phyloP scores from a whole-genome alignment of 2,888 invertebrate species.

The Nephrotoma appendiculata region DNA sequence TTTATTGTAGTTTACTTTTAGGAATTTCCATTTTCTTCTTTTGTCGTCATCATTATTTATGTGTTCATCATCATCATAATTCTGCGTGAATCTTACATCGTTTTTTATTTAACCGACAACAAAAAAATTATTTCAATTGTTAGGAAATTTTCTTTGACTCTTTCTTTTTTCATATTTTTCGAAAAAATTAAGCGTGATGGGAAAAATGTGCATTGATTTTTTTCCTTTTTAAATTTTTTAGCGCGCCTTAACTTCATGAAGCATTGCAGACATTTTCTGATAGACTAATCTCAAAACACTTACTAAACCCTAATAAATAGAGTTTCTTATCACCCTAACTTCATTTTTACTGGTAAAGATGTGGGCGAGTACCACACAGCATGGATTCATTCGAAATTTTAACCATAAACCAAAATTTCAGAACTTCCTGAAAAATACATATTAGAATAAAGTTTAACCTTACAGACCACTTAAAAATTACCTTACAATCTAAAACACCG shows the following conservation, averaged over 20 bases:
- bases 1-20: neutral
- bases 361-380: too few species aligned
- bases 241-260: neutral
- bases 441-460: too few species aligned
- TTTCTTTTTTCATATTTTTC: neutral
- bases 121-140: neutral
- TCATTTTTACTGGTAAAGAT: too few species aligned
- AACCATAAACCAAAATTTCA: too few species aligned
- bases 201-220: neutral
- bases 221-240: neutral
- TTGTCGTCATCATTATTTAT: neutral
- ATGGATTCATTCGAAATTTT: too few species aligned
- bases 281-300: neutral
- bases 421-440: too few species aligned
- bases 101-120: neutral
- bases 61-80: neutral
- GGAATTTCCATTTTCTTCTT: neutral
- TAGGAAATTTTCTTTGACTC: neutral
- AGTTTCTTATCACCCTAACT: too few species aligned
- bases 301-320: too few species aligned
- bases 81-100: neutral
- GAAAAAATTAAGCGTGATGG: neutral
- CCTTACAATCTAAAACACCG: too few species aligned
- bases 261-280: neutral
- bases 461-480: too few species aligned